These are phyloP conservation scores for Lamellibrachia columna DNA, from an alignment of 2,888 invertebrate species.

Conservation along the genomic window DNA sequence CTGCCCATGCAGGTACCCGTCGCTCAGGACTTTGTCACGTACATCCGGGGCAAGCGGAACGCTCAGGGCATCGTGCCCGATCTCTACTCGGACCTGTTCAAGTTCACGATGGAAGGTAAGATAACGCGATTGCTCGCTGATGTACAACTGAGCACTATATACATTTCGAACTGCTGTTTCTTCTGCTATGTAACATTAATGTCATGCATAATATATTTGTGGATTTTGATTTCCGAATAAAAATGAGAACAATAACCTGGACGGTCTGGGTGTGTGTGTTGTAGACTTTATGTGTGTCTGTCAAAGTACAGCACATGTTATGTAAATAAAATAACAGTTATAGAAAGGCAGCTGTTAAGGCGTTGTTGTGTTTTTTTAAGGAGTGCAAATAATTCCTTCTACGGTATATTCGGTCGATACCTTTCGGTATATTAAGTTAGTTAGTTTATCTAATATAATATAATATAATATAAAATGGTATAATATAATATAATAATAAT, in stretches of 20 bases:
- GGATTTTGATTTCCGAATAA: no score
- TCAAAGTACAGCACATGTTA: background rate
- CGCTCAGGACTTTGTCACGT: conserved; percentile 35
- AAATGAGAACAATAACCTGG: background rate
- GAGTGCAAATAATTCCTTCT: no score
- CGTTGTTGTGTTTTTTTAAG: no score
- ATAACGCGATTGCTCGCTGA: background rate
- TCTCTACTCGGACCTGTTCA: conserved; percentile 36
- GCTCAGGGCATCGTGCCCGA: conserved; percentile 28
- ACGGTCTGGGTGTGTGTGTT: background rate
- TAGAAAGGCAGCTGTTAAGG: no score
- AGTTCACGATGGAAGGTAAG: conserved; percentile 41
- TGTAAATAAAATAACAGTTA: no score
- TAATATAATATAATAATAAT: background rate
- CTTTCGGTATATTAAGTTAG: background rate
- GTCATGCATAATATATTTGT: no score
- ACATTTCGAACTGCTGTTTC: no score
- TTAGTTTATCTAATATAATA: no score
- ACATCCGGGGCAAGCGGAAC: conserved; percentile 32
- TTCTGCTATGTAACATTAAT: no score
- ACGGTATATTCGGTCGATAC: no score
- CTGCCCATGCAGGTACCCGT: conserved; percentile 37
- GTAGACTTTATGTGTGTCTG: background rate
- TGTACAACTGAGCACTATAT: no score
- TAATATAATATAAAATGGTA: background rate